phyloP scores from a whole-genome alignment of 2,797 vertebrate genomes.

The Malurus leucopterus region DNA sequence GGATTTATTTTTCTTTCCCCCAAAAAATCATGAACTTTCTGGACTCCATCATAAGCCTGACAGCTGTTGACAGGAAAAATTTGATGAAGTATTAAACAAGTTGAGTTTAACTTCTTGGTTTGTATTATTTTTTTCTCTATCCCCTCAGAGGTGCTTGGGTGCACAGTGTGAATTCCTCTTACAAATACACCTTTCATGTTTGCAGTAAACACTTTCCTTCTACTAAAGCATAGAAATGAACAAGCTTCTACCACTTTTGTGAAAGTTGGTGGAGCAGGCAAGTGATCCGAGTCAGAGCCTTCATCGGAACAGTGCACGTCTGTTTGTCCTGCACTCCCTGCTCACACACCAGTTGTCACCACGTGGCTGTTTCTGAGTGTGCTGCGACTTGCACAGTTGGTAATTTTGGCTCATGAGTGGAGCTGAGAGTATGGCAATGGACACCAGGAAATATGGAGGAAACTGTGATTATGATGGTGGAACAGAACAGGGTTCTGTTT shows the following conservation, averaged over 20 bases:
- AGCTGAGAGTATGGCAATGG: not conserved
- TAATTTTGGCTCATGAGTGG: not conserved
- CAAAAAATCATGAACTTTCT: not conserved
- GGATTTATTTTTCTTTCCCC: not conserved
- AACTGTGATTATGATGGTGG: not conserved
- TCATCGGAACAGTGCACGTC: not conserved
- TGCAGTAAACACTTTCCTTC: not conserved
- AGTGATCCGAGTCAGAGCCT: not conserved
- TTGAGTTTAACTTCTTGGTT: not conserved
- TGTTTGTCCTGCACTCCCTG: not conserved
- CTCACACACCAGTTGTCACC: not conserved
- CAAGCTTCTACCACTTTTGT: not conserved
- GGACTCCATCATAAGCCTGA: not conserved
- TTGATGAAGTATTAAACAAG: not conserved
- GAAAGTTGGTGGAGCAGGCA: not conserved
- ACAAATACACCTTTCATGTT: not conserved
- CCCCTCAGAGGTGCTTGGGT: not conserved
- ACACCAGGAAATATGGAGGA: not conserved
- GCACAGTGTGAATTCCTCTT: not conserved
- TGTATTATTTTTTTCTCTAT: not conserved
- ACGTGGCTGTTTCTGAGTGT: rapidly evolving
- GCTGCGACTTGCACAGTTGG: not conserved
- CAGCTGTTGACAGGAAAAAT: not conserved
- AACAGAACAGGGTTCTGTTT: not conserved
- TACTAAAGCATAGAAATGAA: not conserved